Percentiles rank a stretch among this genome's conserved stretches.
Evolutionary conservation across 2,797 vertebrate species (phyloP).

Genomic region (Petrocephalus schoutedeni): DNA sequence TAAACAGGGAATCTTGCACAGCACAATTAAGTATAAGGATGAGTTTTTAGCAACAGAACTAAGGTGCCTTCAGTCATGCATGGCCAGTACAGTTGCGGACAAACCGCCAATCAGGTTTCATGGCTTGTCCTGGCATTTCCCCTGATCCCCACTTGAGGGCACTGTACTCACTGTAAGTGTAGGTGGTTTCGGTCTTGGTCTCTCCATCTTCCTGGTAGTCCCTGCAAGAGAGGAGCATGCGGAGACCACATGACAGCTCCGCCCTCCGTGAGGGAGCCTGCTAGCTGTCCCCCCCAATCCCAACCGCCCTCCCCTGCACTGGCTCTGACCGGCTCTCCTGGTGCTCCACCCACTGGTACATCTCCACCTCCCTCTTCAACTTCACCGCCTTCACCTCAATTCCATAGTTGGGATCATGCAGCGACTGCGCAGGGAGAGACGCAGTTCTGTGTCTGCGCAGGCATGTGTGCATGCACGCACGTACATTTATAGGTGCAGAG

Average conservation of each 20-base stretch:
- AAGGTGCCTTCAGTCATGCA: not conserved
- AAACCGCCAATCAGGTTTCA: not conserved
- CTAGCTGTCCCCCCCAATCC: too few species aligned
- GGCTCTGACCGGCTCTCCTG: slow-evolving; percentile 76
- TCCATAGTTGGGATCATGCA: slow-evolving; percentile 89
- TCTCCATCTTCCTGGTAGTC: slow-evolving; percentile 62
- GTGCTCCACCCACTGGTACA: slow-evolving; percentile 96
- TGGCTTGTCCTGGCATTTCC: not conserved
- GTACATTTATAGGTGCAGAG: not conserved
- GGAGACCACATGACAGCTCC: not conserved
- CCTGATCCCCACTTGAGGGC: not conserved
- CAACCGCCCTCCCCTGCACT: not conserved
- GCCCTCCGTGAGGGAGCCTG: not conserved
- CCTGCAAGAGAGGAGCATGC: slow-evolving; percentile 42
- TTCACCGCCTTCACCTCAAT: slow-evolving; percentile 82
- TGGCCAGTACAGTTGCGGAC: not conserved
- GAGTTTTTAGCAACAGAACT: not conserved
- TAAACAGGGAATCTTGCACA: not conserved
- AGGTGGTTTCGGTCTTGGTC: slow-evolving; percentile 66
- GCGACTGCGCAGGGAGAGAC: slow-evolving; percentile 61
- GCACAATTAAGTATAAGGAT: not conserved
- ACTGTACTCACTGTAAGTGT: slow-evolving; percentile 63
- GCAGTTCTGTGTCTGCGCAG: not conserved
- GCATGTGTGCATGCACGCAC: not conserved
- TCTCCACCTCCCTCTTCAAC: slow-evolving; percentile 84